Evolutionary conservation across 2,797 vertebrate species (phyloP), one percentile per base, ranked within the genome.

Genomic region (Lutjanus argentimaculatus): DNA sequence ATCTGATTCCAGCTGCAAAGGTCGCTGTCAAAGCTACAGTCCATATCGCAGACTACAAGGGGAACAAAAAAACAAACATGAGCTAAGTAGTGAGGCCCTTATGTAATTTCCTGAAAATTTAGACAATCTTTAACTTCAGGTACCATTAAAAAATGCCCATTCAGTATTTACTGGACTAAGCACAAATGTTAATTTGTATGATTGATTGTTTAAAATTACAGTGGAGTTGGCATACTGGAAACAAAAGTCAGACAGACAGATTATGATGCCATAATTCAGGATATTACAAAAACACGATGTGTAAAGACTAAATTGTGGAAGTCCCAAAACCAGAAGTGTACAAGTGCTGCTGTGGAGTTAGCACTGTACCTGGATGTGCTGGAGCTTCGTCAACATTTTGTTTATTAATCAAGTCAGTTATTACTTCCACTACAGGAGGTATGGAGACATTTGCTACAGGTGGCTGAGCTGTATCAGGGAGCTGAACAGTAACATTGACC

Each of bases 1-100:
- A 88, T 85, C 78, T 96, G 95, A 67, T 22, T 88, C 96, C 96
- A 96, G 46, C 53, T 71, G 56, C 93, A 95, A 62, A 90, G 78
- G 79, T 70, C 64, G 53, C 69, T 46, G 61, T 91, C 83, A 40
- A 91, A 89, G 52, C 43, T 85, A 57, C 83, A 86, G 58, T 87
- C 70, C 6, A 93, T 14, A 65, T 52, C 51, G 77, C 89, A 96
- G 46, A 74, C 94, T 95, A 59, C 8, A 15, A 67, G 2, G 56
- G 46, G 79, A 83, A 90, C 30, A 36, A 6, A 36, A 36, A 36
- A 36, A 36, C 4, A 36, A 36, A 36, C 30, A 36, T 36, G 30
- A 36, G 30, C 21, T 10, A 52, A 55, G 30, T 9, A 46, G 21
- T 70, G 11, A 57, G 6, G 63, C 16, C 21, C 8, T 72, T 61